A percentile compares a stretch with the other conserved stretches of the same genome.
Conservation (phyloP, 2,797 vertebrate genomes). For the Xerus rutilus region DNA sequence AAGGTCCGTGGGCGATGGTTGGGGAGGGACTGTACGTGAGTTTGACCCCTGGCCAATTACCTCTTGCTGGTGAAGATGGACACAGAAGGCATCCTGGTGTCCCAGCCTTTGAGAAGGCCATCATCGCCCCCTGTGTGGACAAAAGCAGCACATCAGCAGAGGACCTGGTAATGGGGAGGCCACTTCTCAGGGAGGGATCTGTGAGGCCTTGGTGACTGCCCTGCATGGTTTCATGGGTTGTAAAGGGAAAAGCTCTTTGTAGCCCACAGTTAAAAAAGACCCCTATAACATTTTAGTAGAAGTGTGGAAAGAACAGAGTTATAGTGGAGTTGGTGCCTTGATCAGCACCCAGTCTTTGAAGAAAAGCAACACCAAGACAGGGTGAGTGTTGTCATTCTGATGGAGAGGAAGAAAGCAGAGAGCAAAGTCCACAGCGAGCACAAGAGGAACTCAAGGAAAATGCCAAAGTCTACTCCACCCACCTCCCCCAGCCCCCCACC, state of each 20-base stretch:
- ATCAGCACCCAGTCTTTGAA: neutral
- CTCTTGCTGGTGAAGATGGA: constrained; percentile 93
- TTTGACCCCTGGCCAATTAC: constrained; percentile 72
- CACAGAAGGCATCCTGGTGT: constrained; percentile 89
- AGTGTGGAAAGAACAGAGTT: neutral
- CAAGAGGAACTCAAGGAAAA: neutral
- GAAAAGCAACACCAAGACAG: neutral
- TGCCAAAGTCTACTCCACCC: neutral
- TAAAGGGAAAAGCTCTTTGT: neutral
- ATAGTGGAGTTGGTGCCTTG: no score
- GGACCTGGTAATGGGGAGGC: neutral
- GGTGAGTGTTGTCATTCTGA: neutral
- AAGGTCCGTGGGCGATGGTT: neutral
- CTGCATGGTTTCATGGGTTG: no score
- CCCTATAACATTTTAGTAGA: neutral
- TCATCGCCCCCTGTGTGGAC: constrained; percentile 94
- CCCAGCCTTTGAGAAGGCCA: constrained; percentile 96
- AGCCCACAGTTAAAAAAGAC: no score
- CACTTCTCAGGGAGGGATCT: accelerated
- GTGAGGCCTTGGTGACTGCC: neutral
- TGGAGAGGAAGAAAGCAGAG: neutral
- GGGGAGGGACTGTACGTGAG: no score
- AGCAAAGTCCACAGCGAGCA: neutral
- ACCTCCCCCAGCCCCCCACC: neutral
- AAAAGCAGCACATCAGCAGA: neutral